Evolutionary conservation across 2,888 invertebrate species (phyloP).

Genomic region (Nomada hirtipes): DNA sequence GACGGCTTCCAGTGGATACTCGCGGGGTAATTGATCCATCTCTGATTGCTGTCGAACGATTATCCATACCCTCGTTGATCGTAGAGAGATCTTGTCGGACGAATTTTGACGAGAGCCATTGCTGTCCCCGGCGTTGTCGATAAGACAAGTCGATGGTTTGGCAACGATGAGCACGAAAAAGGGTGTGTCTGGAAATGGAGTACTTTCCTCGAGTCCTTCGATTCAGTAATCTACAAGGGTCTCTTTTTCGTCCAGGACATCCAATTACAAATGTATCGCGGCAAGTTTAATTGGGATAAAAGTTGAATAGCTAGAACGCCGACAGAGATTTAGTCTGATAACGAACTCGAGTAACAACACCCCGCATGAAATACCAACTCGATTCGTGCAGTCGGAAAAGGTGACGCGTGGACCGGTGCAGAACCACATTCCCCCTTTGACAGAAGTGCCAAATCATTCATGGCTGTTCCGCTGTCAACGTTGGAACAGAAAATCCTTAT

Average conservation of each 20-base stretch:
- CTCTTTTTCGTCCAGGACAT: not conserved
- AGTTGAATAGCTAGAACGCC: slow-evolving; percentile 5
- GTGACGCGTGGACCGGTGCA: slow-evolving; percentile 63
- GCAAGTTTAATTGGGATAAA: not conserved
- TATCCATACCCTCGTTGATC: not conserved
- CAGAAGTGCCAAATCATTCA: slow-evolving; percentile 74
- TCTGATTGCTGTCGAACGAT: slow-evolving; percentile 12
- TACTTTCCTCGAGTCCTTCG: too few relatives aligned
- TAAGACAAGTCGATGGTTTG: too few relatives aligned
- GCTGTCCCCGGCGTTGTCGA: too few relatives aligned
- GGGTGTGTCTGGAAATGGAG: not conserved
- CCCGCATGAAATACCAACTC: slow-evolving; percentile 28
- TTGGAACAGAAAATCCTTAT: slow-evolving; percentile 72
- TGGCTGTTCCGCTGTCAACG: slow-evolving; percentile 74
- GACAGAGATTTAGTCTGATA: slow-evolving; percentile 39
- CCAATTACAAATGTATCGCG: not conserved
- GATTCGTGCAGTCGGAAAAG: slow-evolving; percentile 40
- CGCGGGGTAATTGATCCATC: slow-evolving; percentile 56
- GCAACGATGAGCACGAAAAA: not conserved
- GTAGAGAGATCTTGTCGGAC: not conserved
- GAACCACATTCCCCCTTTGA: slow-evolving; percentile 62
- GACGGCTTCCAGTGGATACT: slow-evolving; percentile 26
- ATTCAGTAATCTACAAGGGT: not conserved
- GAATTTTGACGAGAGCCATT: slow-evolving; percentile 1
- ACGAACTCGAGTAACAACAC: slow-evolving; percentile 48